Evolutionary conservation across 2,888 invertebrate genomes (phyloP).

Genomic region (Allacma fusca): DNA sequence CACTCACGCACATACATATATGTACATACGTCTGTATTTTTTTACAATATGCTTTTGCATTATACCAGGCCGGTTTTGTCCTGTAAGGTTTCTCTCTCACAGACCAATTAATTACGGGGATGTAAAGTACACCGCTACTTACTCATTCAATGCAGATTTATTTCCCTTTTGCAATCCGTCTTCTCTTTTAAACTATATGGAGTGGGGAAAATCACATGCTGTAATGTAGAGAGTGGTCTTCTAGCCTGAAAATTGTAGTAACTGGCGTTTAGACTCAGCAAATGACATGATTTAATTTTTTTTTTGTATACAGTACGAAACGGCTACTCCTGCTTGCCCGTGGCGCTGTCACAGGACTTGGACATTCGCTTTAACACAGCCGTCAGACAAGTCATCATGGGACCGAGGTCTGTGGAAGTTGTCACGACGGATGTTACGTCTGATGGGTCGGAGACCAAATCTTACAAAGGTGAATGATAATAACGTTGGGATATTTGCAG

Average conservation of each 20-base stretch:
- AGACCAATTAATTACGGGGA: too few species aligned
- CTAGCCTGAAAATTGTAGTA: not conserved
- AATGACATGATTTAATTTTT: conserved; percentile 61
- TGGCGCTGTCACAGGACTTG: conserved; percentile 89
- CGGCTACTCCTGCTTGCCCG: conserved; percentile 96
- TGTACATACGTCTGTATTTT: too few species aligned
- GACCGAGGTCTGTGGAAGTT: conserved; percentile 79
- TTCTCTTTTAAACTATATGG: not conserved
- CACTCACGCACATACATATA: too few species aligned
- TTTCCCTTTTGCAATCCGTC: not conserved
- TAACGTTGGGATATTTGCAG: too few species aligned
- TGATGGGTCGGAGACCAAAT: conserved; percentile 45
- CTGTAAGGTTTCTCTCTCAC: too few species aligned
- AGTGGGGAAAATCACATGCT: conserved; percentile 1
- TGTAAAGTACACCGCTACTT: not conserved
- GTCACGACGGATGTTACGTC: conserved; percentile 69
- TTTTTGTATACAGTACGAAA: conserved; percentile 89
- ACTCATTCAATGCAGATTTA: too few species aligned
- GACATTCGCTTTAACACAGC: conserved; percentile 92
- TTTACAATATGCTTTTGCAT: too few species aligned
- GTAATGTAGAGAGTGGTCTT: too few species aligned
- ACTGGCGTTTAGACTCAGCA: too few species aligned
- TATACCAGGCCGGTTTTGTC: too few species aligned
- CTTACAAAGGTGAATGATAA: conserved; percentile 46
- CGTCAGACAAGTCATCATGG: conserved; percentile 80